Conservation (phyloP, 1,140 invertebrate species). For the Diabrotica virgifera region DNA sequence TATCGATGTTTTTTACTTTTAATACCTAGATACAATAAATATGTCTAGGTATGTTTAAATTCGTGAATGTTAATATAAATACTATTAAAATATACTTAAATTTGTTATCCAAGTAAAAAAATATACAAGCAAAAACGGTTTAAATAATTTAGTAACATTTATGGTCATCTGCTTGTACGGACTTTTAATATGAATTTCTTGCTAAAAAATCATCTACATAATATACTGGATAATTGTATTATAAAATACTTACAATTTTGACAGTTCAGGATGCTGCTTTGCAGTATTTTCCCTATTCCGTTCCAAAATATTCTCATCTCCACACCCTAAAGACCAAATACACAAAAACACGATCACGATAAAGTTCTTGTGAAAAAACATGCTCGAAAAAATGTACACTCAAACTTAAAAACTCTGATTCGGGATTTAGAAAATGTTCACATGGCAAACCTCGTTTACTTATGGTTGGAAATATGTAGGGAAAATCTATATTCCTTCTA, state of each 20-base stretch:
- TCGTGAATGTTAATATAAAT: too few species aligned
- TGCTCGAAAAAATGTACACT: background rate
- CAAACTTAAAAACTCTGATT: background rate
- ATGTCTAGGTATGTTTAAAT: too few species aligned
- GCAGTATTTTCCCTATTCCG: conserved; percentile 13
- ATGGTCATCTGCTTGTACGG: background rate
- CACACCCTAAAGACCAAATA: conserved; percentile 17
- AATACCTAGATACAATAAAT: too few species aligned
- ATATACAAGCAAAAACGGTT: background rate
- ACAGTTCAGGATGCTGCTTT: conserved; percentile 39
- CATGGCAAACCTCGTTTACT: background rate
- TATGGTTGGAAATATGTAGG: background rate
- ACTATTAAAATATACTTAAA: background rate
- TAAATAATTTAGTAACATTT: background rate
- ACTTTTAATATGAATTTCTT: background rate
- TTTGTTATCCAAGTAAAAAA: background rate
- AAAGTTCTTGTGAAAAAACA: conserved; percentile 22
- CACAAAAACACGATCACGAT: conserved; percentile 28
- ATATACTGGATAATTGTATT: background rate
- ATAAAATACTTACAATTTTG: conserved; percentile 35
- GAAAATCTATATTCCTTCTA: background rate
- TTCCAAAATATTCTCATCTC: conserved; percentile 29
- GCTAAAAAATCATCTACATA: background rate
- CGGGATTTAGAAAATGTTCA: background rate
- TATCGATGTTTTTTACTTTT: too few species aligned